These are phyloP conservation scores for Ceratina australensis DNA, from an alignment of 1,140 invertebrate genomes.

Conservation along the genomic window DNA sequence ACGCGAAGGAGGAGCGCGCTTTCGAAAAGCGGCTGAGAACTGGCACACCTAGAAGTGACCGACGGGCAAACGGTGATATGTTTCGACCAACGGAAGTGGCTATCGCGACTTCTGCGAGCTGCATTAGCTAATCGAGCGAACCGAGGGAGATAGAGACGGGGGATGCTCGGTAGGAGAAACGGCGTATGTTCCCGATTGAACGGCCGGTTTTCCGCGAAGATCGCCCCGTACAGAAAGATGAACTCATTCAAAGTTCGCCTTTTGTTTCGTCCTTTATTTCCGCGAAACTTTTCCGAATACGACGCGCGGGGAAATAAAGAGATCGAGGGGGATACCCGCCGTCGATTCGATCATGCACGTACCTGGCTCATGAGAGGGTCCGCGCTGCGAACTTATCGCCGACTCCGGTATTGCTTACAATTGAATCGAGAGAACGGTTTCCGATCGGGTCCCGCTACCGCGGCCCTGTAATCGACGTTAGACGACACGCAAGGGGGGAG, in stretches of 20 bases:
- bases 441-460: not conserved
- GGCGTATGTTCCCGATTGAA: not conserved
- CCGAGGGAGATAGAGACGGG: not conserved
- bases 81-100: not conserved
- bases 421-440: not conserved
- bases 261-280: conserved; percentile 13
- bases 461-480: not conserved
- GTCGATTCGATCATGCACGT: conserved; percentile 12
- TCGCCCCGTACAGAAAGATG: conserved; percentile 13
- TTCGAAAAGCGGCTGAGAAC: not conserved
- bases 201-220: conserved; percentile 1
- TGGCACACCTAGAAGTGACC: conserved; percentile 8
- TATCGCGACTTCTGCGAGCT: conserved; percentile 9
- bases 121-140: conserved; percentile 19
- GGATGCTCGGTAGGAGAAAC: not conserved
- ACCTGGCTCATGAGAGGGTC: not conserved
- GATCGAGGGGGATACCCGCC: not conserved
- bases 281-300: not conserved
- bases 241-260: conserved; percentile 6
- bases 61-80: no score
- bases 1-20: no score
- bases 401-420: not conserved
- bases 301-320: not conserved
- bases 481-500: not conserved
- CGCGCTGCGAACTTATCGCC: not conserved